A percentile compares a stretch with the other conserved stretches of the same genome.
Conservation (phyloP, 2,113 vertebrate species). For the Phycodurus eques region DNA sequence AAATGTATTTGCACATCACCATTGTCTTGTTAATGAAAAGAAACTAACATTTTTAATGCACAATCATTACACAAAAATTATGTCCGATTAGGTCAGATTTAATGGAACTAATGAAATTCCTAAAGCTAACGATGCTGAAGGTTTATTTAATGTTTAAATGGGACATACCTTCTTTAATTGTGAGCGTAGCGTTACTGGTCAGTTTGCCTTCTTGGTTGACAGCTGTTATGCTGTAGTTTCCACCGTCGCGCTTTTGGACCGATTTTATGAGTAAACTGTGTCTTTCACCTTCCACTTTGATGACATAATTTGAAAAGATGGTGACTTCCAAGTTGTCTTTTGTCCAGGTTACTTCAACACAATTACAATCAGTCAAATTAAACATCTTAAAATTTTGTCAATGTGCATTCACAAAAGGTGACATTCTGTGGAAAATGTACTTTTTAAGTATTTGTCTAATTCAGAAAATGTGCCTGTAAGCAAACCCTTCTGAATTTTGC, state of each 20-base stretch:
- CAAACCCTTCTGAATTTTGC: too few relatives aligned
- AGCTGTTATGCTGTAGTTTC: slow-evolving; percentile 84
- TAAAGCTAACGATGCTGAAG: not conserved
- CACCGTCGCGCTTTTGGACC: slow-evolving; percentile 77
- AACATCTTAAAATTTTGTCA: not conserved
- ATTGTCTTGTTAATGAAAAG: not conserved
- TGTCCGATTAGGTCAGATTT: not conserved
- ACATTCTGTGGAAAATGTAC: not conserved
- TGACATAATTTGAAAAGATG: slow-evolving; percentile 67
- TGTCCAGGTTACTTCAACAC: slow-evolving; percentile 80
- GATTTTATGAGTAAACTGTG: slow-evolving; percentile 85
- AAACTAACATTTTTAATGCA: not conserved
- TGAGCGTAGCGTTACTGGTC: slow-evolving; percentile 81
- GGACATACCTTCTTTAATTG: slow-evolving; percentile 80
- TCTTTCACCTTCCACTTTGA: slow-evolving; percentile 89
- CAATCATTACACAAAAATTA: not conserved
- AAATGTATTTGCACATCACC: not conserved
- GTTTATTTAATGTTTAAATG: slow-evolving; percentile 4
- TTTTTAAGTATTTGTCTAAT: too few relatives aligned
- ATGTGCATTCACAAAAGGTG: not conserved
- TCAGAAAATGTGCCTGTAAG: too few relatives aligned
- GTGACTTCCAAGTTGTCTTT: slow-evolving; percentile 76
- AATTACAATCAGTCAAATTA: slow-evolving; percentile 9
- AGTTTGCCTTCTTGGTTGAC: slow-evolving; percentile 85
- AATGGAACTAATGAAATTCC: not conserved